phyloP scores from a whole-genome alignment of 2,888 invertebrate species.

The Pseudeuparius sepicola region DNA sequence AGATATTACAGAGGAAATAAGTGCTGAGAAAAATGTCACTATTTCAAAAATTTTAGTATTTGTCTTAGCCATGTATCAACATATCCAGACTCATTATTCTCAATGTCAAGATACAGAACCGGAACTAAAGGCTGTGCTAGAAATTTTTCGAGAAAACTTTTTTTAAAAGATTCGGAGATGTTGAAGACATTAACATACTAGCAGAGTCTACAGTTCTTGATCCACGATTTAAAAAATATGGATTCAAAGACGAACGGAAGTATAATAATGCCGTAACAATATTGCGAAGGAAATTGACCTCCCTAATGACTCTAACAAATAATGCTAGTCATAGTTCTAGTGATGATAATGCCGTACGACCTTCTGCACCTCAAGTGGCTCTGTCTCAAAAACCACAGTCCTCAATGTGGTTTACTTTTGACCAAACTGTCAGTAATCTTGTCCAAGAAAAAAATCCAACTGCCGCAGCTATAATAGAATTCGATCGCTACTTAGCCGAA shows the following conservation, averaged over 20 bases:
- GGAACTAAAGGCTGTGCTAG: conserved; percentile 5
- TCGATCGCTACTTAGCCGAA: too few species aligned
- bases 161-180: conserved; percentile 3
- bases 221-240: conserved; percentile 9
- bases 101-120: conserved; percentile 1
- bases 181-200: conserved; percentile 1
- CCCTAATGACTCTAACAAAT: too few species aligned
- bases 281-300: too few species aligned
- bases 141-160: conserved; percentile 5
- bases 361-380: too few species aligned
- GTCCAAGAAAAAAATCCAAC: too few species aligned
- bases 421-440: too few species aligned
- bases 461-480: too few species aligned
- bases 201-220: conserved; percentile 11
- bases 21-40: conserved; percentile 8
- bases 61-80: conserved; percentile 1
- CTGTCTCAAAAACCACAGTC: too few species aligned
- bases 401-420: too few species aligned
- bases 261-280: not conserved
- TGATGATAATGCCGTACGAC: too few species aligned
- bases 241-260: conserved; percentile 6
- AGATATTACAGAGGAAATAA: conserved; percentile 7
- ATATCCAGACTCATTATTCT: conserved; percentile 2
- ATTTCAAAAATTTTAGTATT: too few species aligned
- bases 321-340: too few species aligned